phyloP scores from a whole-genome alignment of 37 sponge, comb jelly and placozoan species.

The Axinella damicornis region DNA sequence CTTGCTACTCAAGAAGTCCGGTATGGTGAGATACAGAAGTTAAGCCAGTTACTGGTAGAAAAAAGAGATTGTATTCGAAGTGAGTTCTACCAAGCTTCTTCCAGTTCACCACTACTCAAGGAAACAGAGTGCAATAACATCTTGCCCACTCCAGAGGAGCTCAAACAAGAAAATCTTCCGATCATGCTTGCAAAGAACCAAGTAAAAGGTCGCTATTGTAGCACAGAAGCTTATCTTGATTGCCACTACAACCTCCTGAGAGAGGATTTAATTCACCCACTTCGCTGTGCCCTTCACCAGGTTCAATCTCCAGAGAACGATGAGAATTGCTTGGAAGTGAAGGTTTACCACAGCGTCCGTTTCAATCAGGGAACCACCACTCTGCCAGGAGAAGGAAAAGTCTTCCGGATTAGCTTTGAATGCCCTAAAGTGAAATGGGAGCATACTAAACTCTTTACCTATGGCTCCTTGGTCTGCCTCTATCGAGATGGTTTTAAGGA shows the following conservation, averaged over 20 bases:
- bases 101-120: neutral
- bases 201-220: neutral
- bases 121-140: neutral
- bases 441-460: constrained; percentile 43
- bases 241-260: neutral
- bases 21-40: neutral
- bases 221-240: neutral
- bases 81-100: neutral
- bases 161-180: neutral
- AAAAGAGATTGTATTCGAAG: neutral
- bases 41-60: neutral
- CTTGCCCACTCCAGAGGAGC: constrained; percentile 3
- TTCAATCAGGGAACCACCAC: constrained; percentile 4
- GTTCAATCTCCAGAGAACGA: neutral
- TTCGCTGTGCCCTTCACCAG: constrained; percentile 2
- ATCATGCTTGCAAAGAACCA: neutral
- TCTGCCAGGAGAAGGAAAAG: neutral
- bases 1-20: neutral
- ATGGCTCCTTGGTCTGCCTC: constrained; percentile 73
- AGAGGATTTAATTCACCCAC: neutral
- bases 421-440: constrained; percentile 51
- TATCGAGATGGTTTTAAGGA: constrained; percentile 34
- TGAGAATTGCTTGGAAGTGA: constrained; percentile 41
- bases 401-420: constrained; percentile 36
- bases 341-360: constrained; percentile 44